These are phyloP conservation scores for Gallinago paraguaiae DNA, from an alignment of 2,113 vertebrate species.

Conservation along the genomic window DNA sequence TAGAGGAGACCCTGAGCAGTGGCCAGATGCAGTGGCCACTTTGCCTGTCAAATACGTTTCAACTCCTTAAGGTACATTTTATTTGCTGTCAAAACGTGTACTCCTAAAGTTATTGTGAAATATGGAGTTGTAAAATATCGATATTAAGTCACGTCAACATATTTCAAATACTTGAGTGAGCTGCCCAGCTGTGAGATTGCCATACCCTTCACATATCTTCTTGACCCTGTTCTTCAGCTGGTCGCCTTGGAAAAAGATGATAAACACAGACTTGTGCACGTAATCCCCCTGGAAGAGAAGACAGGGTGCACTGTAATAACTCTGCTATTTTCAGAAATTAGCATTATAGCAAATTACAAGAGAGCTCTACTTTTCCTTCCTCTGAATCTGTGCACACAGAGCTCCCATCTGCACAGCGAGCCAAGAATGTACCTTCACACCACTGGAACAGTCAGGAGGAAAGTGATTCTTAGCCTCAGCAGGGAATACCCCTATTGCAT, in stretches of 20 bases:
- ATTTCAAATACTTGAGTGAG: background rate
- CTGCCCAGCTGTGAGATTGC: background rate
- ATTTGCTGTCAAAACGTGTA: background rate
- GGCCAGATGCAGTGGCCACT: background rate
- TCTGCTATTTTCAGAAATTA: background rate
- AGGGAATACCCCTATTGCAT: background rate
- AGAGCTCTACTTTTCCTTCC: background rate
- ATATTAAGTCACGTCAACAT: background rate
- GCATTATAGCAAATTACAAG: background rate
- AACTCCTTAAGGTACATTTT: background rate
- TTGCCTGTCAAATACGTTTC: background rate
- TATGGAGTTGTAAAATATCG: background rate
- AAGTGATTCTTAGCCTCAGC: background rate
- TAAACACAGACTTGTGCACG: conserved; percentile 98
- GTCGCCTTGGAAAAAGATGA: conserved; percentile 99
- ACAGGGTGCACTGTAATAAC: background rate
- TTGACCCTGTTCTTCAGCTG: conserved; percentile 97
- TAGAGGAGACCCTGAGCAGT: background rate
- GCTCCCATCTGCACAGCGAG: background rate
- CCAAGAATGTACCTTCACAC: background rate
- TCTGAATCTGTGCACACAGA: background rate
- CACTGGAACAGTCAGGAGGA: background rate
- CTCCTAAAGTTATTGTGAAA: background rate
- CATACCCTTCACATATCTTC: conserved; percentile 98
- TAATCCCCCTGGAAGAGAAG: conserved; percentile 84